These are phyloP conservation scores for Danio choprae DNA, from an alignment of 2,797 vertebrate species.

Conservation along the genomic window DNA sequence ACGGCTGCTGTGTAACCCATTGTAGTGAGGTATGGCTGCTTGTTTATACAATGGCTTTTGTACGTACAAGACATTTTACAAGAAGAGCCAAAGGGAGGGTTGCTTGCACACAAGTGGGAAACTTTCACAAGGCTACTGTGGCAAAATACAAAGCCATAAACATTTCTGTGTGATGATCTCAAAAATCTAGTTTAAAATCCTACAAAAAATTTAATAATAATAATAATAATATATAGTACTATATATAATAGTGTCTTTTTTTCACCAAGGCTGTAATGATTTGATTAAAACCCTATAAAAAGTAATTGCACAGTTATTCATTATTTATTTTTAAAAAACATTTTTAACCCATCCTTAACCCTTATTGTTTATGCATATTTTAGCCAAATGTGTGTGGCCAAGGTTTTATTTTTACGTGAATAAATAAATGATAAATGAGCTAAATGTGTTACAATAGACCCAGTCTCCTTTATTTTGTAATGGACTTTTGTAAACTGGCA, in stretches of 20 bases:
- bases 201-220: no score
- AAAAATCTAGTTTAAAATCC: background rate
- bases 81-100: slow-evolving; percentile 24
- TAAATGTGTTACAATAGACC: background rate
- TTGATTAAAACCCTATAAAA: no score
- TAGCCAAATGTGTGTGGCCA: no score
- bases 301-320: no score
- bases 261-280: no score
- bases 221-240: no score
- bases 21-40: slow-evolving; percentile 36
- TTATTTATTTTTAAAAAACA: no score
- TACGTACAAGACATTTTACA: slow-evolving; percentile 16
- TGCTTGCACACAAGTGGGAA: background rate
- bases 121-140: background rate
- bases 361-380: no score
- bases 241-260: no score
- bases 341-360: no score
- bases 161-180: background rate
- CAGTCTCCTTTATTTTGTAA: slow-evolving; percentile 18
- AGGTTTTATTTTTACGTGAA: background rate
- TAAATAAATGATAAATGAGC: background rate
- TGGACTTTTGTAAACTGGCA: background rate
- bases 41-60: slow-evolving; percentile 41
- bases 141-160: background rate
- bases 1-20: slow-evolving; percentile 21